A percentile compares a stretch with the other conserved stretches of the same genome.
Evolutionary conservation across 2,888 invertebrate species (phyloP).

Genomic region (Oeneis ivallda): DNA sequence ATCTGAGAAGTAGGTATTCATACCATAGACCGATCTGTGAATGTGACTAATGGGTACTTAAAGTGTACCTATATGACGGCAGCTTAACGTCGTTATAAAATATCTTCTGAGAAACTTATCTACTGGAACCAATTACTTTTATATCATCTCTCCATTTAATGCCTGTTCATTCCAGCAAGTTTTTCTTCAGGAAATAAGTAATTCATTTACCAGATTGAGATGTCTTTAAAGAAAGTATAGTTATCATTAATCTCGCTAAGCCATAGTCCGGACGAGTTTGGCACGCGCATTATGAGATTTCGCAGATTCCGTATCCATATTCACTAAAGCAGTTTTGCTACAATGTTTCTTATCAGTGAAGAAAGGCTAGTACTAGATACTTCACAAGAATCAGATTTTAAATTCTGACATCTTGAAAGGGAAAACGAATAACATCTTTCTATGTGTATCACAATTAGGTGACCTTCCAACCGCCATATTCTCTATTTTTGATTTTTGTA

Average conservation of each 20-base stretch:
- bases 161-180: neutral
- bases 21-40: neutral
- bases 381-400: too few relatives aligned
- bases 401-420: too few relatives aligned
- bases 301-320: neutral
- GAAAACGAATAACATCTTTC: too few relatives aligned
- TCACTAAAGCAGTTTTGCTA: neutral
- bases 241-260: neutral
- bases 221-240: conserved; percentile 9
- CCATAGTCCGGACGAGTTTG: neutral
- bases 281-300: conserved; percentile 3
- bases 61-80: neutral
- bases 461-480: too few relatives aligned
- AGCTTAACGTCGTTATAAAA: neutral
- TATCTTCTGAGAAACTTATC: neutral
- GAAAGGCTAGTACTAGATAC: too few relatives aligned
- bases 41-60: neutral
- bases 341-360: neutral
- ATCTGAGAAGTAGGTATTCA: neutral
- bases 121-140: conserved; percentile 10
- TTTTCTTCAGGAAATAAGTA: conserved; percentile 2
- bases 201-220: conserved; percentile 10
- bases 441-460: too few relatives aligned
- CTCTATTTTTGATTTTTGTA: too few relatives aligned
- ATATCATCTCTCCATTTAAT: conserved; percentile 8